phyloP scores from a whole-genome alignment of 2,797 vertebrate species.

The Neostethus bicornis region DNA sequence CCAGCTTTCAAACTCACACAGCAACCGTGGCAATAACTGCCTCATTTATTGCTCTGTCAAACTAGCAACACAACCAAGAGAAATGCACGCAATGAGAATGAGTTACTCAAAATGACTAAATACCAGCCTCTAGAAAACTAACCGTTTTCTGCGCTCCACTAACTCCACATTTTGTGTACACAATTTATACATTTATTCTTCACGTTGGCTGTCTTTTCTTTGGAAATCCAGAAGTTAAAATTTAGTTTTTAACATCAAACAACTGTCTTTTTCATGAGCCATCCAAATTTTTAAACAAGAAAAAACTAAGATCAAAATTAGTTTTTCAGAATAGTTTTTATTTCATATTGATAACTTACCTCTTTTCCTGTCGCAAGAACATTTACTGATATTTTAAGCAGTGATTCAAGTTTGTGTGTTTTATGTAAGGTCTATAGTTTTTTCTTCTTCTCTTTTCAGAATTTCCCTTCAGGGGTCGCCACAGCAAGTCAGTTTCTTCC shows the following conservation, averaged over 20 bases:
- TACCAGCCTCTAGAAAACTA: neutral
- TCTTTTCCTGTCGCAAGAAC: neutral
- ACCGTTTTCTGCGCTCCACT: constrained; percentile 3
- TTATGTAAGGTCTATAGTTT: no score
- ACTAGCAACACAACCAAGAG: constrained; percentile 28
- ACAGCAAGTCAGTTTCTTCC: constrained; percentile 7
- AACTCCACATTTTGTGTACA: no score
- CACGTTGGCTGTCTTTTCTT: neutral
- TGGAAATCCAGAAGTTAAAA: neutral
- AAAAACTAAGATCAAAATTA: no score
- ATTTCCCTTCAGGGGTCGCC: no score
- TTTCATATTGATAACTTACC: constrained; percentile 4
- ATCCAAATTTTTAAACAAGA: neutral
- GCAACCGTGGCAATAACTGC: constrained; percentile 22
- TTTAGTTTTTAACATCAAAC: neutral
- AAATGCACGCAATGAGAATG: constrained; percentile 23
- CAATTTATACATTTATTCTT: no score
- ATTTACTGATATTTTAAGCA: neutral
- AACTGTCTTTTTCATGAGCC: no score
- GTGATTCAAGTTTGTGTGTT: constrained; percentile 3
- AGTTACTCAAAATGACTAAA: constrained; percentile 14
- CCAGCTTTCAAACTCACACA: constrained; percentile 43
- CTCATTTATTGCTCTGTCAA: constrained; percentile 37
- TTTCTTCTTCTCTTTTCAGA: no score
- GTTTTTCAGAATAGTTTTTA: constrained; percentile 1